Conservation (phyloP, 2,888 invertebrate genomes). For the Eristalinus aeneus region DNA sequence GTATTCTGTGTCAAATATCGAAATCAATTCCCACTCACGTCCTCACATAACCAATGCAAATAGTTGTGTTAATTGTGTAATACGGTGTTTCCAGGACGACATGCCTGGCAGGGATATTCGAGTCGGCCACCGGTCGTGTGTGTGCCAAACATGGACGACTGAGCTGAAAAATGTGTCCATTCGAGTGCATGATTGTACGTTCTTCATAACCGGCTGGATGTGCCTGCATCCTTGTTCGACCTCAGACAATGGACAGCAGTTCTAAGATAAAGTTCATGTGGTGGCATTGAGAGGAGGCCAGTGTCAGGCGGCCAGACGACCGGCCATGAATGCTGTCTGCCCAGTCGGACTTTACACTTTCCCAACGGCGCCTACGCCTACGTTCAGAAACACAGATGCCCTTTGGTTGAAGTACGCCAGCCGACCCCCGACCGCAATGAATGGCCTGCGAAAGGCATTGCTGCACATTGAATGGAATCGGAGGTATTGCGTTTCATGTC, state of each 20-base stretch:
- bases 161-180: neutral
- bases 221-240: neutral
- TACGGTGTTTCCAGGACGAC: neutral
- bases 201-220: neutral
- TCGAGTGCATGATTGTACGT: neutral
- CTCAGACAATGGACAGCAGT: neutral
- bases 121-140: neutral
- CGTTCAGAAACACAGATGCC: neutral
- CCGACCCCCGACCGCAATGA: neutral
- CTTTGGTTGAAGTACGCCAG: neutral
- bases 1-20: slow-evolving; percentile 21
- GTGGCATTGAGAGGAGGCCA: neutral
- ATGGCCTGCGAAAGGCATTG: neutral
- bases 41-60: slow-evolving; percentile 6
- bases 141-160: neutral
- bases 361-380: neutral
- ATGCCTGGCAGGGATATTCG: neutral
- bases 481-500: neutral
- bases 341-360: slow-evolving; percentile 6
- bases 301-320: neutral
- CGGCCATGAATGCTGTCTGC: neutral
- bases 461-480: neutral
- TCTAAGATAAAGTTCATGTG: neutral
- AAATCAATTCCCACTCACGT: slow-evolving; percentile 5
- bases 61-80: slow-evolving; percentile 19